Evolutionary conservation across 2,888 invertebrate genomes (phyloP), one percentile per base, ranked within the genome.

Genomic region (Andrena bicolor): DNA sequence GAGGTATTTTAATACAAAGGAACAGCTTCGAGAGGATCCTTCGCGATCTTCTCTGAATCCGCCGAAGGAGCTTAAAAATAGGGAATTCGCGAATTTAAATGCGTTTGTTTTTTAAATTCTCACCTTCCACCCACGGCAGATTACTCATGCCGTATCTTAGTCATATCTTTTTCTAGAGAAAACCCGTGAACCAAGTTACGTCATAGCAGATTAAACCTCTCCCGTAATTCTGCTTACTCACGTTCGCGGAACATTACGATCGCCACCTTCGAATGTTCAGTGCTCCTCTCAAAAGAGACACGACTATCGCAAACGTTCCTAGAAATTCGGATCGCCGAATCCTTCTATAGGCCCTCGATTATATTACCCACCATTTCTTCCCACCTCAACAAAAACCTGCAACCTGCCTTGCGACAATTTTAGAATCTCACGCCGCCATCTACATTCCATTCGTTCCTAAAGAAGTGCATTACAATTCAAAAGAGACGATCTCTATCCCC

Each of bases 81-180:
- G 41, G 28, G 28, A 51, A 79, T 63, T 28, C 32, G 20, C 78
- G 48, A 41, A 26, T 35, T 56, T 35, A 56, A 26, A 53, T 26
- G 48, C 80, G 80, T 71, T 72, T 72, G 66, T 72, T 79, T 79
- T 72, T 68, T 13, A 20, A 35, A 63, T 79, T 49, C 66, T 48
- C 66, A 79, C 80, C 60, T 56, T 72, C 71, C 66, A 49, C 80
- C 80, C 80, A 80, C 80, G 53, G n/a, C 8, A 28, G 71, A 71
- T 80, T 80, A 79, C 66, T 80, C 80, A 80, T 53, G 60, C 8
- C 26, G 26, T 20, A 71, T 32, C 65, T 80, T 80, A 77, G 80
- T 71, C 80, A 79, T 49, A 63, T 53, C 66, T 61, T 53, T 68
- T 79, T 72, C 80, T 72, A 66, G 71, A 71, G 51, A 41, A 72